phyloP scores from a whole-genome alignment of 1,140 invertebrate genomes.

The Conus betulinus region DNA sequence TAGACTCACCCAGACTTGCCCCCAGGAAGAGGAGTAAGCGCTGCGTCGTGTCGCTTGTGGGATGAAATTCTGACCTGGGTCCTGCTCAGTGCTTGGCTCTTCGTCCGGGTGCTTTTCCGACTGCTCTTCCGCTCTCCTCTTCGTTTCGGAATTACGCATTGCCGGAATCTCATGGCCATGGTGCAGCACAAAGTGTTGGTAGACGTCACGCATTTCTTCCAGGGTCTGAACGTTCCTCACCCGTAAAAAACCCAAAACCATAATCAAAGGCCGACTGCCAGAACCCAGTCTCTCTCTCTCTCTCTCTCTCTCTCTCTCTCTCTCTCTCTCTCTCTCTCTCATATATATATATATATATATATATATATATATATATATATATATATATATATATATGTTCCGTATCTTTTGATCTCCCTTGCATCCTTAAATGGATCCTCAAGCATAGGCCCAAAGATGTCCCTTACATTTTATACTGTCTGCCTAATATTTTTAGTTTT shows the following conservation, averaged over 20 bases:
- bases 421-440: no score
- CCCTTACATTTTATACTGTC: no score
- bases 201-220: conserved; percentile 94
- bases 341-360: no score
- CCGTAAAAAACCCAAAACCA: conserved; percentile 22
- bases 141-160: conserved; percentile 87
- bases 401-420: no score
- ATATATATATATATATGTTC: no score
- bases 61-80: conserved; percentile 76
- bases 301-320: no score
- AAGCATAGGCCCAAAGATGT: no score
- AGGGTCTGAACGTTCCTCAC: conserved; percentile 85
- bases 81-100: conserved; percentile 77
- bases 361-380: no score
- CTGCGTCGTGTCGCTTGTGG: conserved; percentile 92
- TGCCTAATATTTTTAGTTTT: no score
- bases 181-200: conserved; percentile 94
- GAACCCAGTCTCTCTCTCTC: no score
- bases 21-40: conserved; percentile 89
- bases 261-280: no score
- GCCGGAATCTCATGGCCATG: conserved; percentile 90
- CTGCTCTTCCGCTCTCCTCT: conserved; percentile 55
- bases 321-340: no score
- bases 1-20: conserved; percentile 84
- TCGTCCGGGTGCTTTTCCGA: conserved; percentile 59